Conservation (phyloP, 2,888 invertebrate genomes). For the Hybos culiciformis region DNA sequence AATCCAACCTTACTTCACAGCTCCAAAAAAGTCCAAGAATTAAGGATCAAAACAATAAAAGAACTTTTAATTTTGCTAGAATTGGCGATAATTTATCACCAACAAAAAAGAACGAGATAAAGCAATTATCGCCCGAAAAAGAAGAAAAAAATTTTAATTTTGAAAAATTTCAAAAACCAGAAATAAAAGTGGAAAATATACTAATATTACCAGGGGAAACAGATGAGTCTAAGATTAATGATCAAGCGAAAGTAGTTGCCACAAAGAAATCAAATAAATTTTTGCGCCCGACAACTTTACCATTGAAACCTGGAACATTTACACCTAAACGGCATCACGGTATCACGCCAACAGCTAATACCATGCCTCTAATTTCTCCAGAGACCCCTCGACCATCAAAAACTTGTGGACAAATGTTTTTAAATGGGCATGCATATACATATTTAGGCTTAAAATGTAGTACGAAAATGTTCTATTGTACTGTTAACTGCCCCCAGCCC, state of each 20-base stretch:
- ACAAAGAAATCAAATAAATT: constrained; percentile 45
- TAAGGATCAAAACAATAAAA: constrained; percentile 20
- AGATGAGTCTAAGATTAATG: too few species aligned
- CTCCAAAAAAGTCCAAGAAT: constrained; percentile 6
- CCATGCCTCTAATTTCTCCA: constrained; percentile 73
- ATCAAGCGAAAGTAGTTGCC: constrained; percentile 23
- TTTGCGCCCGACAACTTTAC: constrained; percentile 66
- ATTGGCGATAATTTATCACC: constrained; percentile 34
- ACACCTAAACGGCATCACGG: constrained; percentile 70
- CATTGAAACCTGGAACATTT: constrained; percentile 71
- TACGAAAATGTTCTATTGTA: constrained; percentile 83
- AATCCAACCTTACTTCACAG: not conserved
- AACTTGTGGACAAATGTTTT: constrained; percentile 74
- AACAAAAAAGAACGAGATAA: constrained; percentile 19
- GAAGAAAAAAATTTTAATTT: constrained; percentile 33
- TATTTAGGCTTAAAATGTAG: constrained; percentile 83
- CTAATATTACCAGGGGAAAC: constrained; percentile 5
- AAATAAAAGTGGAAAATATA: constrained; percentile 33
- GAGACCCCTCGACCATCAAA: constrained; percentile 84
- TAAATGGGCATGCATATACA: constrained; percentile 85
- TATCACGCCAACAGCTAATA: constrained; percentile 67
- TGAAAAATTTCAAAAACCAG: constrained; percentile 20
- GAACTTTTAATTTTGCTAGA: constrained; percentile 32
- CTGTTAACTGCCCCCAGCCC: constrained; percentile 85
- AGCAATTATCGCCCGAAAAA: constrained; percentile 13